Base-by-base conservation (phyloP, 2,888 invertebrate genomes). In the Thalpophila matura region DNA sequence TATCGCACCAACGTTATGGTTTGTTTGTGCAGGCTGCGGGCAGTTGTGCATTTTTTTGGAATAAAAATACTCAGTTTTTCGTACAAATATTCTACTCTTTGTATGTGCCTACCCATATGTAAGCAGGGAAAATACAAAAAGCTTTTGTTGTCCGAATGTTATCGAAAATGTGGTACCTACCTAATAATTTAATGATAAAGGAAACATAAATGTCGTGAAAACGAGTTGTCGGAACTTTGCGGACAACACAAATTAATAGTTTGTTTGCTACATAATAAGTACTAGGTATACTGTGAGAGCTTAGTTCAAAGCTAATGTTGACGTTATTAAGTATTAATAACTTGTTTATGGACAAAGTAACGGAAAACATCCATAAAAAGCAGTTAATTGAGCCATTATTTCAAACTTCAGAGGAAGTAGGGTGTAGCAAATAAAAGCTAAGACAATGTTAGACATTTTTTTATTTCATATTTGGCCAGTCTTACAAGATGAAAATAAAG, bases 21-120 rank as follows among this genome's bases (percentile, higher is more conserved):
- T 46, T 79, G 59, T 76, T 78, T 75, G 57, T 54, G 57, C 35
- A 51, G 14, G 27, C 65, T 47, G 68, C 61, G 45, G 59, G 71
- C 60, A 50, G 68, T 57, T 65, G 63, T 72, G 43, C 50, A 53
- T 54, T 59, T 69, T 76, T 73, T 69, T 60, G 16, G 31, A 55
- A 72, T 43, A 50, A 72, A 72, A 66, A 71, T 53, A 63, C 62
- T 42, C 33, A 38, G 68, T 68, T 74, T 69, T 65, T 45, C 38
- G 35, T 6, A 22, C 33, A 57, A 72, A 69, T 57, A 49, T 35
- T 55, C 31, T 16, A 20, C 42, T 3, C 27, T 60, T 69, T 73
- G 66, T 58, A 45, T 43, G 31, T 46, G 20, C 45, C 47, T 53
- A 57, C 43, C 50, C 43, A 49, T 29, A 65, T 47, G 53, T 45